Percentiles rank a stretch among this genome's conserved stretches.
These are phyloP conservation scores for Nasonia giraulti DNA, from an alignment of 1,140 invertebrate species.

Conservation along the genomic window DNA sequence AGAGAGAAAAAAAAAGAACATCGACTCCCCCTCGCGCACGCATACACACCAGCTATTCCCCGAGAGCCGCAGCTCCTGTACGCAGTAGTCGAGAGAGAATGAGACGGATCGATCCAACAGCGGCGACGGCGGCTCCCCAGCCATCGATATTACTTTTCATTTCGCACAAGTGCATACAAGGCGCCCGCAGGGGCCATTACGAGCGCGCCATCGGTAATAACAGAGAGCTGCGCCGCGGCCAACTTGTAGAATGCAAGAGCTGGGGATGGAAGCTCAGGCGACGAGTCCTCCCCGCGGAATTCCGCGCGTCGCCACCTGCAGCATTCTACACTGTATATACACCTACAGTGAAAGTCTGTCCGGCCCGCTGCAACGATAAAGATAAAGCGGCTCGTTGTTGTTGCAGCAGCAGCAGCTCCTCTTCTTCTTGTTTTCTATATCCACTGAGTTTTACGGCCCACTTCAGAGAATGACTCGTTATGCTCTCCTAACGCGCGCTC, in stretches of 20 bases:
- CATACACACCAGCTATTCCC: not conserved
- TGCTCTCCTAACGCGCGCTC: not conserved
- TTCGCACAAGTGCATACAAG: conserved; percentile 25
- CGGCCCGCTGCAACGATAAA: not conserved
- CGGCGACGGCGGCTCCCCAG: not conserved
- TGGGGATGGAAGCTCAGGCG: not conserved
- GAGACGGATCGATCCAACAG: not conserved
- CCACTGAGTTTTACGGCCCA: not conserved
- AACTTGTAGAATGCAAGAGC: conserved; percentile 27
- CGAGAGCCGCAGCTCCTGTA: not conserved
- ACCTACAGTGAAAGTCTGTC: too few species aligned
- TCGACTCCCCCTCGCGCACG: too few species aligned
- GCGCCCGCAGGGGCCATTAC: conserved; percentile 15
- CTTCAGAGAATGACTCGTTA: not conserved
- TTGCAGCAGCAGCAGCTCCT: not conserved
- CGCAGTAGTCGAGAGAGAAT: not conserved
- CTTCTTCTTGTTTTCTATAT: not conserved
- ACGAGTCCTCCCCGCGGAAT: conserved; percentile 24
- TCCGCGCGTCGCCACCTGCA: not conserved
- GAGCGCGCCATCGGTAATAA: conserved; percentile 39
- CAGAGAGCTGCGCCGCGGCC: not conserved
- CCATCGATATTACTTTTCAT: conserved; percentile 49
- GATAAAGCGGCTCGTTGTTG: not conserved
- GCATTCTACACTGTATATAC: too few species aligned
- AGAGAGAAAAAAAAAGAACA: not conserved